These are phyloP conservation scores for Ataeniobius toweri DNA, from an alignment of 2,797 vertebrate species.

Conservation along the genomic window DNA sequence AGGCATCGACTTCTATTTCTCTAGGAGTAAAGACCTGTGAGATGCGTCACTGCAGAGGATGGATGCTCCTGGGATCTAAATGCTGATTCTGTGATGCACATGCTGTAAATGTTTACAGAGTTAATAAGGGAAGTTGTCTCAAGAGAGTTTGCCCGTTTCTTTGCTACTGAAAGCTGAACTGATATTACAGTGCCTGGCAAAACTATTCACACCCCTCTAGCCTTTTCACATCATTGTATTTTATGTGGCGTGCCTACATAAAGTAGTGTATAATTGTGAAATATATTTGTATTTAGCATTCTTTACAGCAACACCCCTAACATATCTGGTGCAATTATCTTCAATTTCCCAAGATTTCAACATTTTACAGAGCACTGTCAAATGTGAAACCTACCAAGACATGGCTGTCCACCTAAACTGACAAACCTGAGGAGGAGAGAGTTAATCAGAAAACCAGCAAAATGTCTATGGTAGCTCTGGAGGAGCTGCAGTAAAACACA, in stretches of 20 bases:
- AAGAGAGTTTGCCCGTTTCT: background rate
- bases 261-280: background rate
- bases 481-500: background rate
- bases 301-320: background rate
- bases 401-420: background rate
- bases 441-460: background rate
- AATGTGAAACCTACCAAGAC: background rate
- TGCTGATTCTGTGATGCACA: background rate
- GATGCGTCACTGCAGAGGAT: background rate
- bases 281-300: background rate
- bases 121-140: background rate
- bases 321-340: background rate
- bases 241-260: background rate
- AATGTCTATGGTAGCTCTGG: background rate
- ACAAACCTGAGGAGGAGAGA: background rate
- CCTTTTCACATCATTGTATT: background rate
- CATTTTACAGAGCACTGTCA: background rate
- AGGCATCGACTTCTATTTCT: slow-evolving; percentile 87
- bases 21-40: slow-evolving; percentile 77
- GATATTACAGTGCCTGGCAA: background rate
- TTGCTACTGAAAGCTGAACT: background rate
- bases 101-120: background rate
- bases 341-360: background rate
- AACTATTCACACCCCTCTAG: background rate
- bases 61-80: background rate